A percentile compares a stretch with the other conserved stretches of the same genome.
These are phyloP conservation scores for Nothocercus nigrocapillus DNA, from an alignment of 2,113 vertebrate genomes.

Conservation along the genomic window DNA sequence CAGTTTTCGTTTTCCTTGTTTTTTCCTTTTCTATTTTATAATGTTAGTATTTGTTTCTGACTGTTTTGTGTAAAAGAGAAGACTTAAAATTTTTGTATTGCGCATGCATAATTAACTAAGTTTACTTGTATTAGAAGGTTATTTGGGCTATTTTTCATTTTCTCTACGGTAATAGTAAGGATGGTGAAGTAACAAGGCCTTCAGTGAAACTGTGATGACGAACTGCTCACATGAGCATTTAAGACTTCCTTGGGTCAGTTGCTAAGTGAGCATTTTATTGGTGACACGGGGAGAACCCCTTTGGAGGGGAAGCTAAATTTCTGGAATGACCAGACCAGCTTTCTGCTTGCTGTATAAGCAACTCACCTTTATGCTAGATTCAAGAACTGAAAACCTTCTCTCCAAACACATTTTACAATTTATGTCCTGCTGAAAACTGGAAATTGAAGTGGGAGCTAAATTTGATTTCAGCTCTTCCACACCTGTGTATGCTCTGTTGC, in stretches of 20 bases:
- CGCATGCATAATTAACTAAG: background rate
- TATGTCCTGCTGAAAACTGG: constrained; percentile 38
- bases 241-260: constrained; percentile 8
- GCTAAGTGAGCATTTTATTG: background rate
- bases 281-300: background rate
- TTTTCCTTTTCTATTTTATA: background rate
- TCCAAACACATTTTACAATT: constrained; percentile 12
- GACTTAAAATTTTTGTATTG: background rate
- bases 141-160: constrained; percentile 25
- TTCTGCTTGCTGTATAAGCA: background rate
- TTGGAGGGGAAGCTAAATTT: background rate
- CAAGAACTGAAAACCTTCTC: constrained; percentile 5
- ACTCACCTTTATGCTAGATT: background rate
- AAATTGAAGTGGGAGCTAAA: background rate
- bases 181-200: constrained; percentile 29
- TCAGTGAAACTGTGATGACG: constrained; percentile 23
- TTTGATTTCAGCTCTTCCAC: background rate
- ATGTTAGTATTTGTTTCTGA: background rate
- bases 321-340: background rate
- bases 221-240: background rate
- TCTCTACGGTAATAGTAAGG: background rate
- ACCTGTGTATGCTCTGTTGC: background rate
- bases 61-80: background rate
- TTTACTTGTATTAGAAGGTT: background rate
- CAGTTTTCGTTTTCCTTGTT: background rate